phyloP scores from a whole-genome alignment of 2,888 invertebrate species.

The Ligdia adustata region DNA sequence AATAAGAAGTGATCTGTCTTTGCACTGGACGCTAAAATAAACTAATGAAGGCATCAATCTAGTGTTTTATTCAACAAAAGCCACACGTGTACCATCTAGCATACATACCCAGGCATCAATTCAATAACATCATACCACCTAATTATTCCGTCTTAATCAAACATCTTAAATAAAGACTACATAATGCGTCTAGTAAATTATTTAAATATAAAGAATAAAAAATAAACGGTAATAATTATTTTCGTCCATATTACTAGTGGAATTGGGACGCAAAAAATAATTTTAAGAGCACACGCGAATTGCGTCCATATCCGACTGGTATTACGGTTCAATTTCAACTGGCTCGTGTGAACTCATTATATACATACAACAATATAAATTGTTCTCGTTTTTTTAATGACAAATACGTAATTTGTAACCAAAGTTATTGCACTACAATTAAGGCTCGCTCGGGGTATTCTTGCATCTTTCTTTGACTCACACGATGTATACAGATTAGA shows the following conservation, averaged over 20 bases:
- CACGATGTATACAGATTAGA: slow-evolving; percentile 9
- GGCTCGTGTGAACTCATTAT: slow-evolving; percentile 65
- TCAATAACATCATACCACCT: slow-evolving; percentile 67
- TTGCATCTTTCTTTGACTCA: slow-evolving; percentile 15
- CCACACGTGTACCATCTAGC: slow-evolving; percentile 60
- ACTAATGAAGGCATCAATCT: slow-evolving; percentile 74
- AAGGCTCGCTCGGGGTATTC: slow-evolving; percentile 22
- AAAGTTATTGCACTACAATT: slow-evolving; percentile 45
- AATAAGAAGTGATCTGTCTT: no score
- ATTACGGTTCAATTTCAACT: slow-evolving; percentile 42
- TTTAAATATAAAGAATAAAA: slow-evolving; percentile 33
- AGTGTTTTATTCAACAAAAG: slow-evolving; percentile 59
- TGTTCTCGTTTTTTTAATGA: slow-evolving; percentile 42
- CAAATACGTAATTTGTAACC: slow-evolving; percentile 26
- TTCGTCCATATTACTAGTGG: slow-evolving; percentile 9
- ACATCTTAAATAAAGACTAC: slow-evolving; percentile 61
- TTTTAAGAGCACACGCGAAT: slow-evolving; percentile 32
- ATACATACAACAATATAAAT: slow-evolving; percentile 75
- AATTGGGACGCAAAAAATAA: slow-evolving; percentile 22
- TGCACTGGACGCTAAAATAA: slow-evolving; percentile 45
- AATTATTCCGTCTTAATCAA: slow-evolving; percentile 62
- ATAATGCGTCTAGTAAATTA: slow-evolving; percentile 58
- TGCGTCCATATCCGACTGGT: slow-evolving; percentile 26
- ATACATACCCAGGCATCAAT: slow-evolving; percentile 65
- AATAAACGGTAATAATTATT: slow-evolving; percentile 21